Evolutionary conservation across 1,140 invertebrate genomes (phyloP).

Genomic region (Heterodera schachtii): DNA sequence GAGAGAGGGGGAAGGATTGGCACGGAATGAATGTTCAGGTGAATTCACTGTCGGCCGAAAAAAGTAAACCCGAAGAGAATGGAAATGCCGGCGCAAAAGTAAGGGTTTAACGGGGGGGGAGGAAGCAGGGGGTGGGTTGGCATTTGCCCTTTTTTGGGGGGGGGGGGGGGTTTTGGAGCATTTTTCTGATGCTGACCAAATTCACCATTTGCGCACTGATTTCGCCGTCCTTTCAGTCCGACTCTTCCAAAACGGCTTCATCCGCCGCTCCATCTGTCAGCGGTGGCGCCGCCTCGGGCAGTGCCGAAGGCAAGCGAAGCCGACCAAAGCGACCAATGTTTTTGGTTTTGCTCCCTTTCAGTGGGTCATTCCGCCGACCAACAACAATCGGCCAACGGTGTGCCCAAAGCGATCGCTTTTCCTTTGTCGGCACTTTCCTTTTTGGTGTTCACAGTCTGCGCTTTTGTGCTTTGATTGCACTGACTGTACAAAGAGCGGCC

Average conservation of each 20-base stretch:
- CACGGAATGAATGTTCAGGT: not conserved
- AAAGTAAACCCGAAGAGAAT: conserved; percentile 22
- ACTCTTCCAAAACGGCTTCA: not conserved
- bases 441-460: not conserved
- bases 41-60: conserved; percentile 15
- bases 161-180: not conserved
- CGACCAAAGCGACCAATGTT: not conserved
- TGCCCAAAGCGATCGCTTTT: not conserved
- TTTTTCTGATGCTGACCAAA: not conserved
- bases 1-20: not conserved
- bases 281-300: not conserved
- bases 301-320: conserved; percentile 5
- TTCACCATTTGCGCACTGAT: too few species aligned
- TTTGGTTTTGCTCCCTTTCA: not conserved
- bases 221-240: not conserved
- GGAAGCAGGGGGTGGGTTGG: too few species aligned
- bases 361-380: not conserved
- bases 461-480: not conserved
- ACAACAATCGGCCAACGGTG: conserved; percentile 10
- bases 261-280: not conserved
- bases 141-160: not conserved
- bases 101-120: not conserved
- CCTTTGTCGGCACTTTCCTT: not conserved
- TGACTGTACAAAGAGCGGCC: not conserved
- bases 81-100: not conserved